Base-by-base conservation (phyloP, 92 coral and sea anemone species). In the Ricordea florida region DNA sequence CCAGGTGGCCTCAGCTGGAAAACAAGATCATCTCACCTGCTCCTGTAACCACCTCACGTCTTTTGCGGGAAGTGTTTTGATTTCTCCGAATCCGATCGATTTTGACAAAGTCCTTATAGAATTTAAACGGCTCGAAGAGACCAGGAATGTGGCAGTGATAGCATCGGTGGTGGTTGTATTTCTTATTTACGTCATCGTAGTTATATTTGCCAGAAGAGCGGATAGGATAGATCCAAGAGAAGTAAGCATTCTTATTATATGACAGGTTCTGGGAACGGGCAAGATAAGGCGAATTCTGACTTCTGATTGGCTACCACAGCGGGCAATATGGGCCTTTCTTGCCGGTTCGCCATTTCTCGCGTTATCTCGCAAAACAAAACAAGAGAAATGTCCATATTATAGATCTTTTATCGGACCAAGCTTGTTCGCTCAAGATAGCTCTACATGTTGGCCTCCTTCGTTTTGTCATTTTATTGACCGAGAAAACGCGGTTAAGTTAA, bases 1-100 rank as follows among this genome's bases (percentile, higher is more conserved):
- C 0, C 35, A 64, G 72, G 56, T 44, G n/a, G 13, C 41, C 4
- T 43, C 56, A 6, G 57, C 38, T 2, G 38, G 3, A 5, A 6
- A 3, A 3, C 24, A 64, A 5, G 72, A 34, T 33, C 44, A 6
- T 30, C 14, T 64, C 14, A 43, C 24, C 2, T 71, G 79, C 10
- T 15, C 47, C 11, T 71, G 79, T 16, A 71, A 55, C 31, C 79
- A 71, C 26, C 14, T 56, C 52, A 71, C 79, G 14, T 36, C 79
- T 21, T 71, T 71, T 38, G 79, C 67, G 14, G 79, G 38, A 36
- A 10, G 48, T 38, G 18, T 71, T 18, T 26, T 71, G 2, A 41
- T 37, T 11, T 8, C 66, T n/a, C 78, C 78, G 15, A 70, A 70
- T 51, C 78, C 66, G 3, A 70, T 71, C 29, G 67, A 71, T n/a